Conservation (phyloP, 2,888 invertebrate genomes). For the Metellina segmentata region DNA sequence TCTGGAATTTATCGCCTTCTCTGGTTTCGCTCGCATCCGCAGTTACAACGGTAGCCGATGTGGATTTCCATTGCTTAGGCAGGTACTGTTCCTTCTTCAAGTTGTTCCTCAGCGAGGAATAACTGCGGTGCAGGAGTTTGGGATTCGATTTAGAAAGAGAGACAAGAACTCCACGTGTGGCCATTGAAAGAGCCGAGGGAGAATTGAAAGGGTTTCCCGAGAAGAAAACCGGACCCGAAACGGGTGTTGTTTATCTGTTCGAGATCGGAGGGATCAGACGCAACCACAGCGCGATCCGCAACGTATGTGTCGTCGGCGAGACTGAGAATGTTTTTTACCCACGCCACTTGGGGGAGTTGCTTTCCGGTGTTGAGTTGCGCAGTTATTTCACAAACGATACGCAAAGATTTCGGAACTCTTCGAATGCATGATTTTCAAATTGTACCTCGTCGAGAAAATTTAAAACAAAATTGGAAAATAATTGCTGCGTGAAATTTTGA, state of each 20-base stretch:
- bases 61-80: constrained; percentile 48
- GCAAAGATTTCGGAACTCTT: not conserved
- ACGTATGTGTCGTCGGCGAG: not conserved
- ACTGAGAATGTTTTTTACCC: not conserved
- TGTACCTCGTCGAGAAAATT: too few relatives aligned
- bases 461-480: too few relatives aligned
- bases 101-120: constrained; percentile 11
- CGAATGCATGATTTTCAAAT: too few relatives aligned
- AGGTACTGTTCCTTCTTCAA: constrained; percentile 14
- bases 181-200: constrained; percentile 25
- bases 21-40: not conserved
- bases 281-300: not conserved
- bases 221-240: not conserved
- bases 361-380: not conserved
- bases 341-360: not conserved
- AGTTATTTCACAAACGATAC: not conserved
- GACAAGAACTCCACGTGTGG: constrained; percentile 35
- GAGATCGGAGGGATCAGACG: not conserved
- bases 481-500: too few relatives aligned
- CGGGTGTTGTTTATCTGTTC: not conserved
- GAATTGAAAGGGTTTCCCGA: not conserved
- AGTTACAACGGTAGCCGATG: constrained; percentile 53
- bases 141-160: constrained; percentile 29
- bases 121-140: not conserved
- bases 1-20: constrained; percentile 76